These are phyloP conservation scores for Euzetes globulus DNA, from an alignment of 2,888 invertebrate genomes.

Conservation along the genomic window DNA sequence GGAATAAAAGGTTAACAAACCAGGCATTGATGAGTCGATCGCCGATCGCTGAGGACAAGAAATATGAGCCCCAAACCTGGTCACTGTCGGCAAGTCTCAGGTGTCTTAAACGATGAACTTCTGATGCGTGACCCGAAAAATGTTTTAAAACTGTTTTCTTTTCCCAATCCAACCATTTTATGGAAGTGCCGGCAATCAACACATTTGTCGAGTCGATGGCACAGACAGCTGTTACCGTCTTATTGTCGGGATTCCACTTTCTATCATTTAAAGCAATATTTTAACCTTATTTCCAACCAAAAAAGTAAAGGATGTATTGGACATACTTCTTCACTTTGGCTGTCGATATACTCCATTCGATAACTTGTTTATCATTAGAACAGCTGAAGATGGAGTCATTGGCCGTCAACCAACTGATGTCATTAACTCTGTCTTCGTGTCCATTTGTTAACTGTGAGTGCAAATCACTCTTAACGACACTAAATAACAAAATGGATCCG, in stretches of 20 bases:
- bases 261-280: constrained; percentile 49
- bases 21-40: constrained; percentile 46
- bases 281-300: no score
- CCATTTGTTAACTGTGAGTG: constrained; percentile 51
- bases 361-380: constrained; percentile 52
- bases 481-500: constrained; percentile 65
- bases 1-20: constrained; percentile 40
- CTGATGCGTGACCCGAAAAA: constrained; percentile 59
- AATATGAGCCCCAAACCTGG: constrained; percentile 41
- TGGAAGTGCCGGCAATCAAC: constrained; percentile 49
- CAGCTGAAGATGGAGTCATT: constrained; percentile 54
- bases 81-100: constrained; percentile 35
- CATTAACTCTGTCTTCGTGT: constrained; percentile 53
- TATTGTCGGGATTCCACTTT: constrained; percentile 61
- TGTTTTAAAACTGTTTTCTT: constrained; percentile 56
- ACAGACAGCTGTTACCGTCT: constrained; percentile 52
- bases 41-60: constrained; percentile 45
- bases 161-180: constrained; percentile 59
- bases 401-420: constrained; percentile 55
- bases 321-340: constrained; percentile 50
- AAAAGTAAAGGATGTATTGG: constrained; percentile 53
- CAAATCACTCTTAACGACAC: constrained; percentile 59
- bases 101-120: constrained; percentile 48
- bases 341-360: constrained; percentile 48
- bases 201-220: constrained; percentile 51